A percentile compares a stretch with the other conserved stretches of the same genome.
These are phyloP conservation scores for Myotis yumanensis DNA, from an alignment of 2,113 vertebrate species.

Conservation along the genomic window DNA sequence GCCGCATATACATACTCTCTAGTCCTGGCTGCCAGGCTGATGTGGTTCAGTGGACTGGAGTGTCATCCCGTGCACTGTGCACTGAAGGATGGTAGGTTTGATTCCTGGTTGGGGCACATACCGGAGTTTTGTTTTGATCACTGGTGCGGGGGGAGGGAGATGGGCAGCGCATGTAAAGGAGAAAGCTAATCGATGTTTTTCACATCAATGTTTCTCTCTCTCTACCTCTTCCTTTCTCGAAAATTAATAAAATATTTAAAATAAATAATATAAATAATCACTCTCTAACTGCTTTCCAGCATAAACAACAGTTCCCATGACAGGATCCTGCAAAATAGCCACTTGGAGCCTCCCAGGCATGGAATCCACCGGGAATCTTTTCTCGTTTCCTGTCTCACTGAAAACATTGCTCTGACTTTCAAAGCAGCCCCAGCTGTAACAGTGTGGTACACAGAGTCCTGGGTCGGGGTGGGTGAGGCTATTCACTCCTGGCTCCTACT, in stretches of 20 bases:
- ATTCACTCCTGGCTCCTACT: not conserved
- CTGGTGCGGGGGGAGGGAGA: not conserved
- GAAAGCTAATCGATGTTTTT: not conserved
- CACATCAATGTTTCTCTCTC: not conserved
- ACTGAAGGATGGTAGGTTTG: not conserved
- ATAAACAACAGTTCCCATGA: not conserved
- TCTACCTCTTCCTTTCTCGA: not conserved
- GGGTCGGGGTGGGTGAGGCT: not conserved
- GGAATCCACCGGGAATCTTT: not conserved
- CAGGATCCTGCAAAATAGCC: not conserved
- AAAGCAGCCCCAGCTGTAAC: not conserved
- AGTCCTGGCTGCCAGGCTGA: not conserved
- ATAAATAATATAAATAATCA: not conserved
- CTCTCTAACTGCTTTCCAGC: not conserved
- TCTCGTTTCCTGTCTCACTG: constrained; percentile 20
- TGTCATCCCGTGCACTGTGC: not conserved
- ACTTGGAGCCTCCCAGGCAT: not conserved
- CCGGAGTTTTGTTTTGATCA: not conserved
- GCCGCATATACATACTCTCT: not conserved
- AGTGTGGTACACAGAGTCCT: not conserved
- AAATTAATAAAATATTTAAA: not conserved
- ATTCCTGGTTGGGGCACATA: not conserved
- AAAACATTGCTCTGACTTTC: not conserved
- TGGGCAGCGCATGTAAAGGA: not conserved
- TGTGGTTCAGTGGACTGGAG: not conserved